phyloP scores from a whole-genome alignment of 2,797 vertebrate genomes.

The Lithobates sylvaticus region DNA sequence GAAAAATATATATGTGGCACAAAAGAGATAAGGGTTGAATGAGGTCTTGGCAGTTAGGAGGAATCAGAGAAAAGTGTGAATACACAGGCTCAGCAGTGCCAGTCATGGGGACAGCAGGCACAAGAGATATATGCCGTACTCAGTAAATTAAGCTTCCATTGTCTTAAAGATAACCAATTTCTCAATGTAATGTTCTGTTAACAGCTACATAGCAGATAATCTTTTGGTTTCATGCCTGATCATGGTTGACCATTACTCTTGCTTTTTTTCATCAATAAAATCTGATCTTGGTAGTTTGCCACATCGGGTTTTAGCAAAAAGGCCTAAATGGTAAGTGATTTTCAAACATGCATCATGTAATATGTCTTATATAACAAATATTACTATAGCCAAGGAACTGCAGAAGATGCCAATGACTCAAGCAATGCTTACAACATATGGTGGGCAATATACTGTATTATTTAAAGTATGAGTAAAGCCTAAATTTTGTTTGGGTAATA shows the following conservation, averaged over 20 bases:
- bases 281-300: not conserved
- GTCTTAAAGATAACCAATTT: not conserved
- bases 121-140: not conserved
- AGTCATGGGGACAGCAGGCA: not conserved
- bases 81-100: not conserved
- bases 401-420: too few species aligned
- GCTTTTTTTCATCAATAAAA: slow-evolving; percentile 3
- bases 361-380: too few species aligned
- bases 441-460: not conserved
- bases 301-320: slow-evolving; percentile 54
- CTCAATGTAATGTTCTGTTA: slow-evolving; percentile 1
- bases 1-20: not conserved
- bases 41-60: not conserved
- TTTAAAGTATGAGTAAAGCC: too few species aligned
- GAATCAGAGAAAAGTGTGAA: not conserved
- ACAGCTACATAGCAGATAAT: not conserved
- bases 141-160: not conserved
- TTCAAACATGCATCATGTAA: not conserved
- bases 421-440: not conserved
- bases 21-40: not conserved
- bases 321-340: not conserved
- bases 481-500: too few species aligned
- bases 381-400: too few species aligned
- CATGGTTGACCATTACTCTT: slow-evolving; percentile 3
- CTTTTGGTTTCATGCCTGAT: not conserved